Evolutionary conservation across 2,888 invertebrate species (phyloP).

Genomic region (Pristionchus fissidentatus): DNA sequence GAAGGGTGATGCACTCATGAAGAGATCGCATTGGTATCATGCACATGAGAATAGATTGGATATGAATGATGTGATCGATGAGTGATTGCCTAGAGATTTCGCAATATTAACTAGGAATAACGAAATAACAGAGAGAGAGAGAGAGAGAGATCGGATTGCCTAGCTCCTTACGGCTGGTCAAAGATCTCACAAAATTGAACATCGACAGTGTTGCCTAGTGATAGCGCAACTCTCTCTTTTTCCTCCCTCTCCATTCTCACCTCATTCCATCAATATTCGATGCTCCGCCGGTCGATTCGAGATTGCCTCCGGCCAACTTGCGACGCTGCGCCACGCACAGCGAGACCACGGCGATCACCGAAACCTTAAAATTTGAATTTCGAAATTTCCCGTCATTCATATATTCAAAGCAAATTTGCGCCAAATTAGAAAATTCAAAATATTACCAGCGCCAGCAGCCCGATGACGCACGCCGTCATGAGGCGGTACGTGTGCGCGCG

Average conservation of each 20-base stretch:
- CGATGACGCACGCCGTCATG: background rate
- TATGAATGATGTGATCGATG: too few relatives aligned
- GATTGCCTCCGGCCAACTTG: background rate
- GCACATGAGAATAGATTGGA: too few relatives aligned
- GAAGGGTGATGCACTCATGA: too few relatives aligned
- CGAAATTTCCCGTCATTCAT: background rate
- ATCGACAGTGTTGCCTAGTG: background rate
- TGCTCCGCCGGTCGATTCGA: background rate
- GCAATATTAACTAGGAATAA: too few relatives aligned
- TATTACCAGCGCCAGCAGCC: background rate
- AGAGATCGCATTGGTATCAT: too few relatives aligned
- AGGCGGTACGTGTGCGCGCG: background rate
- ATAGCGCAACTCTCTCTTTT: background rate
- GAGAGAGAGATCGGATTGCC: too few relatives aligned
- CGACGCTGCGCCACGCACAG: constrained; percentile 14
- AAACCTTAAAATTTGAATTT: background rate
- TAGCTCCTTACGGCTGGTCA: too few relatives aligned
- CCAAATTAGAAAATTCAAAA: background rate
- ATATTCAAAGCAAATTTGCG: too few relatives aligned
- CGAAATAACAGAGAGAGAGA: too few relatives aligned
- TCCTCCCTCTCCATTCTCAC: background rate
- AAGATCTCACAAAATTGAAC: too few relatives aligned
- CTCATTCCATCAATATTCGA: constrained; percentile 10
- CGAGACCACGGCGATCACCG: constrained; percentile 22
- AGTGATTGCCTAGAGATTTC: too few relatives aligned